Base-by-base conservation (phyloP, 35 echinoderm and acorn worm genomes). In the Hemicentrotus pulcherrimus region DNA sequence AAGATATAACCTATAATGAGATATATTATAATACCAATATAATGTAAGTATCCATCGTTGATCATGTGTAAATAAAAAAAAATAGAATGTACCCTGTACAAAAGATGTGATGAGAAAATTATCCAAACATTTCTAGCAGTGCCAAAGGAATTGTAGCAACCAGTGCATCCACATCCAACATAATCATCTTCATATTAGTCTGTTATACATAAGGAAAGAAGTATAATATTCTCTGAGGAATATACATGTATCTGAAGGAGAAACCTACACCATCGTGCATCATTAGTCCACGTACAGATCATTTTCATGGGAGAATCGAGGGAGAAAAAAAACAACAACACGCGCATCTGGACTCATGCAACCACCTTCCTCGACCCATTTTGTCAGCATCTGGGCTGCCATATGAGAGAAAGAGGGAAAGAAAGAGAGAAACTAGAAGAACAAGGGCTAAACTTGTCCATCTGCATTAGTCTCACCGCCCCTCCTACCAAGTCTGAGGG, bases 371-470 rank as follows among this genome's bases (percentile, higher is more conserved):
- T 78, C 65, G 28, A 78, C 28, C 65, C 19, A n/a, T n/a, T 78
- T 78, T 78, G 65, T 22, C 22, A 78, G 65, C 65, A 78, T 78
- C 65, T 78, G 65, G 19, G 65, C 4, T 78, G 65, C 65, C 65
- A 78, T 78, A 78, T 28, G 28, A n/a, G 65, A n/a, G 22, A 6
- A 28, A 28, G 65, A 78, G 28, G 65, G 24, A 15, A 9, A 55
- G 50, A 55, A 55, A 55, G 50, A 15, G 50, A 55, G 2, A 33
- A 86, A 31, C 86, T 86, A 86, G n/a, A 86, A 47, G 46, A 90
- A 90, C 88, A 90, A 90, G 88, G 88, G 88, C 88, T 90, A 30
- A 90, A 90, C 32, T 90, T 90, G 88, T 90, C 88, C 88, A 90
- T 22, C 32, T 45, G 12, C 19, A 90, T 90, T 45, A 90, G 88